Base-by-base conservation (phyloP, 2,797 vertebrate species). In the Trachurus trachurus region DNA sequence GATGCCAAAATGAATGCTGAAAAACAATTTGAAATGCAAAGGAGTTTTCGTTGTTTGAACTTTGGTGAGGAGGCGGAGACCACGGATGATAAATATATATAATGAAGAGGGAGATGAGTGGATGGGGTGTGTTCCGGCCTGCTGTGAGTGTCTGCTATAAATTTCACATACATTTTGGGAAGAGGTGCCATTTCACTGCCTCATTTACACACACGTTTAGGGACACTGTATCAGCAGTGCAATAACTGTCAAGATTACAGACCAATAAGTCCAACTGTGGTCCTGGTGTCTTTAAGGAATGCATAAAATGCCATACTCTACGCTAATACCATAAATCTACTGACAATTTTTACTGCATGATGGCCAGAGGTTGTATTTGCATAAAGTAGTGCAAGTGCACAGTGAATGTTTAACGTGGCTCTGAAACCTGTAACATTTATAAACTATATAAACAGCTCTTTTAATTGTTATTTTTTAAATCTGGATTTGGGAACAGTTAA, bases 21-120 rank as follows among this genome's bases (percentile, higher is more conserved):
- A 86, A 85, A 82, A 81, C 76, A 64, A 67, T 65, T 82, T 57
- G 50, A 88, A 87, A 83, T 80, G 67, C 64, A 45, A 56, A 60
- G 61, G 52, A 56, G 16, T 67, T 78, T 76, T 44, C 26, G 40
- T 80, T 77, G 70, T 80, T 89, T 67, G 44, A 15, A 50, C 50
- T 53, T 77, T 29, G 66, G 37, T 61, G 76, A 34, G 31, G 31
- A 34, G 31, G 31, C 37, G n/a, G 47, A 69, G 5, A 47, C 19
- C 7, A 13, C 31, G 26, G 15, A 63, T 66, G 59, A 37, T 15
- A 62, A 73, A 69, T 50, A 2, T 26, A 39, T 45, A 39, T 67
- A 64, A 71, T 57, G 19, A 80, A 52, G 5, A 34, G 67, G 2
- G 47, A 40, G 16, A 12, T 60, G 58, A 29, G 22, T 1, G 8